Evolutionary conservation across 2,888 invertebrate species (phyloP).

Genomic region (Oscheius sp.): DNA sequence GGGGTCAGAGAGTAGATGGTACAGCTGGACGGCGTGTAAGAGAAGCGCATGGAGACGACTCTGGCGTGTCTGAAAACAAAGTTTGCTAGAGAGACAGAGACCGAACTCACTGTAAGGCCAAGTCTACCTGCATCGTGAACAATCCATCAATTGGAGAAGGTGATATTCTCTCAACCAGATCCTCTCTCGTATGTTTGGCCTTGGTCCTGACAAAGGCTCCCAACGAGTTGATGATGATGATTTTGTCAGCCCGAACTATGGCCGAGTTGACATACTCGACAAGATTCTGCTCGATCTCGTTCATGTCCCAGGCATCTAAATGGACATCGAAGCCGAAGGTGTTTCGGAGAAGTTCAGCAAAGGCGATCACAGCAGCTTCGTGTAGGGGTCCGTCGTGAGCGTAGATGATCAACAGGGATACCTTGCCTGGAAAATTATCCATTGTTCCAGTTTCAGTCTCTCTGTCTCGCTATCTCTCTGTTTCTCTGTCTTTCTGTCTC

Average conservation of each 20-base stretch:
- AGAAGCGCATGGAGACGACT: slow-evolving; percentile 68
- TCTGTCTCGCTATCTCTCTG: not conserved
- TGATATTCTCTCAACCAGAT: slow-evolving; percentile 54
- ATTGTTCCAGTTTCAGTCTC: not conserved
- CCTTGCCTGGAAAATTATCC: slow-evolving; percentile 17
- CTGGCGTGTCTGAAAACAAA: slow-evolving; percentile 65
- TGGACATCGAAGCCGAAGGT: slow-evolving; percentile 66
- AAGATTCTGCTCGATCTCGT: slow-evolving; percentile 68
- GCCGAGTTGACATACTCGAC: slow-evolving; percentile 68
- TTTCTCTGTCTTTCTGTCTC: not conserved
- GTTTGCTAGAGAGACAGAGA: not conserved
- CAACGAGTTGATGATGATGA: slow-evolving; percentile 70
- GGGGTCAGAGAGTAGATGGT: slow-evolving; percentile 64
- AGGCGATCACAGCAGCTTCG: slow-evolving; percentile 68
- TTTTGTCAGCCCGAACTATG: slow-evolving; percentile 67
- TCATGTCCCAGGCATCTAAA: slow-evolving; percentile 67
- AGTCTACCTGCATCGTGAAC: slow-evolving; percentile 67
- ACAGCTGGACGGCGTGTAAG: slow-evolving; percentile 61
- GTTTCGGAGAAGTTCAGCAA: slow-evolving; percentile 67
- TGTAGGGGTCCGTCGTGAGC: slow-evolving; percentile 69
- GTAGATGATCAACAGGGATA: slow-evolving; percentile 68
- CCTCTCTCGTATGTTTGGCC: slow-evolving; percentile 42
- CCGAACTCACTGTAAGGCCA: slow-evolving; percentile 51
- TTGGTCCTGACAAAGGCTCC: slow-evolving; percentile 63
- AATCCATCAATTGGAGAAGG: slow-evolving; percentile 59